Evolutionary conservation across 2,113 vertebrate species (phyloP), one percentile per base, ranked within the genome.

Genomic region (Cephalophus harveyi): DNA sequence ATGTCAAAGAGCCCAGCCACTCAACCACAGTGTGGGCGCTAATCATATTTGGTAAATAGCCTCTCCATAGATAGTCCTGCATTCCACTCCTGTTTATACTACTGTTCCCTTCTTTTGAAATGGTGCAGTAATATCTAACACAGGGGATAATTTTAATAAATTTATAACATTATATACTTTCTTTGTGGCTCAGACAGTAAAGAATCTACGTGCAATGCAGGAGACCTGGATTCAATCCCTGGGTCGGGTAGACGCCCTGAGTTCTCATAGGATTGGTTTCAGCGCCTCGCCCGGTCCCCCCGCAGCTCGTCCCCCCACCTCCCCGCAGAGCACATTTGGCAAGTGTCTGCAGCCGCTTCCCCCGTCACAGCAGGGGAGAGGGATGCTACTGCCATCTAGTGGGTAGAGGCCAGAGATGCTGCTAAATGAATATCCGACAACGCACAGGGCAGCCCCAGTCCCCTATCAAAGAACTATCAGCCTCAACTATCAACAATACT

Each of bases 271-370:
- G n/a, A n/a, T n/a, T n/a, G n/a, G n/a, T n/a, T n/a, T n/a, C n/a
- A n/a, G n/a, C n/a, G n/a, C n/a, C n/a, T n/a, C n/a, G n/a, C n/a
- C n/a, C n/a, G n/a, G n/a, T n/a, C n/a, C n/a, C n/a, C n/a, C n/a
- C n/a, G n/a, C n/a, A n/a, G n/a, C n/a, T n/a, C 1, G 50, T 52
- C 50, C 15, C 50, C 14, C 6, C 3, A 1, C 3, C 30, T 30
- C 6, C 64, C 8, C 9, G 10, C 43, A 40, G 23, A n/a, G 28
- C 25, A 40, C 52, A 6, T 17, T 12, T n/a, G 36, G 36, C 4
- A 5, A 52, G 12, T 12, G 57, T 27, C 62, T 87, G 48, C 1
- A 7, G 85, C 52, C 9, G 40, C 28, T 78, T 90, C 48, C 27
- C 21, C 17, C 30, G 19, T 54, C 30, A 48, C 21, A 46, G 2